Conservation (phyloP, 2,888 invertebrate genomes). For the Caenorhabditis virilis region DNA sequence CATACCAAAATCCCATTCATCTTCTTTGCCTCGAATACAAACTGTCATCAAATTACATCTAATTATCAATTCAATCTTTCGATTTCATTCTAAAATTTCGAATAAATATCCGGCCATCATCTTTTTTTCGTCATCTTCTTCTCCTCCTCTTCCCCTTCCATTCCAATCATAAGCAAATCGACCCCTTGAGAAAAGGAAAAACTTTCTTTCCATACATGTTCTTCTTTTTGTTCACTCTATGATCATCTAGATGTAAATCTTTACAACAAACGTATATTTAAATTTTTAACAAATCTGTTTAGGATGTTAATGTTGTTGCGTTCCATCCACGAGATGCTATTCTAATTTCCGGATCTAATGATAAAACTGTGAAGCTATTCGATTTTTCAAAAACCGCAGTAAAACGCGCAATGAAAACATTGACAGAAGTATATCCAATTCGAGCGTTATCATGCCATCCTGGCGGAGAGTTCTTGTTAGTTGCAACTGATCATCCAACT, state of each 20-base stretch:
- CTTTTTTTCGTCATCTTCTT: no score
- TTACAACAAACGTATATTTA: background rate
- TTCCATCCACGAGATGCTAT: constrained; percentile 95
- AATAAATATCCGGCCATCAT: no score
- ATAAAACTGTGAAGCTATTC: constrained; percentile 91
- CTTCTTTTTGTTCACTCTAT: constrained; percentile 92
- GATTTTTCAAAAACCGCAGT: constrained; percentile 98
- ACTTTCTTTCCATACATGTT: no score
- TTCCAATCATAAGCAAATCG: no score
- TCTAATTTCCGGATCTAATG: constrained; percentile 89
- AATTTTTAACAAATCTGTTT: constrained; percentile 19
- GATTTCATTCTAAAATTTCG: no score
- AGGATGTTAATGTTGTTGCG: constrained; percentile 91
- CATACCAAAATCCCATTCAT: no score
- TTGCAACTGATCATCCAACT: constrained; percentile 86
- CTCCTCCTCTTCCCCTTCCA: no score
- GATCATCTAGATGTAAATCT: constrained; percentile 83
- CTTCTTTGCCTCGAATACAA: no score
- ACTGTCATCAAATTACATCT: no score
- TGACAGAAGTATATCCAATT: constrained; percentile 83
- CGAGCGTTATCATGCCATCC: constrained; percentile 92
- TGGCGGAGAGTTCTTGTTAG: constrained; percentile 88
- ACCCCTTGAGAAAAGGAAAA: no score
- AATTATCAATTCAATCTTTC: no score
- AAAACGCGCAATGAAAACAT: constrained; percentile 93